Evolutionary conservation across 2,797 vertebrate genomes (phyloP).

Genomic region (Crypturellus tataupa): DNA sequence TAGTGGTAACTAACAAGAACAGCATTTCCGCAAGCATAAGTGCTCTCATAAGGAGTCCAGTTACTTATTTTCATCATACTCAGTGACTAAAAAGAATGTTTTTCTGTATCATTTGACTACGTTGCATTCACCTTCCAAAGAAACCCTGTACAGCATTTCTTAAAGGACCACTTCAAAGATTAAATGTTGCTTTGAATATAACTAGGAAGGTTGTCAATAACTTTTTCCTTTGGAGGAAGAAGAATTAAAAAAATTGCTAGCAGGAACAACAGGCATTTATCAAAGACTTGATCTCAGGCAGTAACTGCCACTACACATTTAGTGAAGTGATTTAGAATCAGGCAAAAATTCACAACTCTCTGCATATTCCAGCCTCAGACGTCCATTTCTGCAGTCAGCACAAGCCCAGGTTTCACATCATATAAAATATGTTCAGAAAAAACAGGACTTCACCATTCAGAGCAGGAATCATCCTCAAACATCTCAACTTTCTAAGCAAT

Average conservation of each 20-base stretch:
- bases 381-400: neutral
- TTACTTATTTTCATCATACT: neutral
- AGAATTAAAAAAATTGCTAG: neutral
- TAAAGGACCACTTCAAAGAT: neutral
- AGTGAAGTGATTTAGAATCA: constrained; percentile 18
- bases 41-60: neutral
- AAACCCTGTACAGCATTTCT: neutral
- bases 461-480: neutral
- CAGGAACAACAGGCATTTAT: neutral
- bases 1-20: neutral
- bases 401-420: accelerated
- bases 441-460: neutral
- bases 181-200: neutral
- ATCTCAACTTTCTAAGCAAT: neutral
- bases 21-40: neutral
- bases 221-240: neutral
- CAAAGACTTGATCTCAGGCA: constrained; percentile 13
- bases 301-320: neutral
- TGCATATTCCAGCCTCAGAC: neutral
- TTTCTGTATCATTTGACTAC: neutral
- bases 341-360: constrained; percentile 18
- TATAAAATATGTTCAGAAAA: neutral
- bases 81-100: neutral
- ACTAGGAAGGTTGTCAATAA: neutral
- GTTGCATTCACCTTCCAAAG: neutral